A percentile compares a stretch with the other conserved stretches of the same genome.
phyloP scores from a whole-genome alignment of 2,113 vertebrate species.

The Urocynchramus pylzowi region DNA sequence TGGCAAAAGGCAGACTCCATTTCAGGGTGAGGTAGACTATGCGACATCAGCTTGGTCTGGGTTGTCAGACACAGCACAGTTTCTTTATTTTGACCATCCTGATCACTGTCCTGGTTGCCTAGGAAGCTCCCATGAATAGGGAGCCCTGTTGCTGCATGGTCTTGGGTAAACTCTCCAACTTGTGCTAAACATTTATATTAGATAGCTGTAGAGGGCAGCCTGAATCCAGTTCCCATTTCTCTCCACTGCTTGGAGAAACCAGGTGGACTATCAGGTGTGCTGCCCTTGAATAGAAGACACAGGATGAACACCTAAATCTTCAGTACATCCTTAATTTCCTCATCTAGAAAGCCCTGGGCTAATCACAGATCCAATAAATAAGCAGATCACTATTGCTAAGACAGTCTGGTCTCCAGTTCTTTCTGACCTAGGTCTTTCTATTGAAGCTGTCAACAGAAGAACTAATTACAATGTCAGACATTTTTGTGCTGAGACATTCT shows the following conservation, averaged over 20 bases:
- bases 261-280: not conserved
- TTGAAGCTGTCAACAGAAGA: not conserved
- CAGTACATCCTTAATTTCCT: not conserved
- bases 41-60: not conserved
- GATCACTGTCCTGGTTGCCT: not conserved
- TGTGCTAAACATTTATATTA: not conserved
- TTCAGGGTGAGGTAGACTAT: not conserved
- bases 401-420: not conserved
- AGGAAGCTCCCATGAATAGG: not conserved
- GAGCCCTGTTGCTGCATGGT: not conserved
- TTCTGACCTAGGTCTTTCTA: not conserved
- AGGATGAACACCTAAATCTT: not conserved
- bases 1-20: not conserved
- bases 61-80: rapidly evolving
- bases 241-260: not conserved
- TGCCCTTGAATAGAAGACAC: not conserved
- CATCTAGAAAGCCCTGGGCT: not conserved
- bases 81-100: not conserved
- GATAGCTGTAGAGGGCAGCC: conserved; percentile 34
- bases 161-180: not conserved
- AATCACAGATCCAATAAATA: not conserved
- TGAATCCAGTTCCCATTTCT: conserved; percentile 21
- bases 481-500: not conserved
- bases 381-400: not conserved
- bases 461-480: not conserved